Percentiles rank a stretch among this genome's conserved stretches.
Conservation (phyloP, 1,140 invertebrate genomes). For the Drosophila funebris region DNA sequence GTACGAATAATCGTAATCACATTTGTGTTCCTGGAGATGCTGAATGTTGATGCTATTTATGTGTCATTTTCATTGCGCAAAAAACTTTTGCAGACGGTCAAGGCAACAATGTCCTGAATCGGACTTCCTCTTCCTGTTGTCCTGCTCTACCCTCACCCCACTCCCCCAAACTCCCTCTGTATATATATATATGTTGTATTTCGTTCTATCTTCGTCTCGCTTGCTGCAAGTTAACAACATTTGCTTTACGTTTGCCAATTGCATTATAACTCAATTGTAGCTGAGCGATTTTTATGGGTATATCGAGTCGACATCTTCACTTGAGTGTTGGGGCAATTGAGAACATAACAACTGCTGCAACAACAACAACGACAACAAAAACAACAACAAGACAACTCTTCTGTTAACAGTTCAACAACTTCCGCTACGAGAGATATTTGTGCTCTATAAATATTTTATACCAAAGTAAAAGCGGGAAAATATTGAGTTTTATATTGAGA, state of each 20-base stretch:
- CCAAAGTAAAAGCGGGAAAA: not conserved
- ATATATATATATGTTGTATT: not conserved
- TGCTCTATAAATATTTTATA: not conserved
- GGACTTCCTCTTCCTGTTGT: conserved; percentile 20
- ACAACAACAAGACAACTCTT: conserved; percentile 3
- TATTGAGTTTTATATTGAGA: too few species aligned
- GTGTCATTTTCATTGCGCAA: conserved; percentile 67
- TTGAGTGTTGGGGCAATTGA: conserved; percentile 32
- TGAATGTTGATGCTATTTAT: conserved; percentile 66
- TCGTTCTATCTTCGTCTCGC: conserved; percentile 11
- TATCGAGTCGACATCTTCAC: conserved; percentile 42
- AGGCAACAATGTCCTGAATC: conserved; percentile 64
- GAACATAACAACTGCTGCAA: not conserved
- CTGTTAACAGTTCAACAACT: not conserved
- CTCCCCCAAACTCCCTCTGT: not conserved
- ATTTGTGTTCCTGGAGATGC: conserved; percentile 56
- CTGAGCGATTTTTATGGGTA: conserved; percentile 68
- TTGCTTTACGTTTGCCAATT: conserved; percentile 81
- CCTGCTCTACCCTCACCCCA: not conserved
- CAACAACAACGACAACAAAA: not conserved
- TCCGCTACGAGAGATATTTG: not conserved
- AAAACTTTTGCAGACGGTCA: conserved; percentile 56
- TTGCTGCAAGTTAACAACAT: conserved; percentile 69
- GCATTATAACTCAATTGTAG: conserved; percentile 81
- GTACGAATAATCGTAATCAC: conserved; percentile 71